These are phyloP conservation scores for Gobio occitaniae DNA, from an alignment of 2,797 vertebrate species.

Conservation along the genomic window DNA sequence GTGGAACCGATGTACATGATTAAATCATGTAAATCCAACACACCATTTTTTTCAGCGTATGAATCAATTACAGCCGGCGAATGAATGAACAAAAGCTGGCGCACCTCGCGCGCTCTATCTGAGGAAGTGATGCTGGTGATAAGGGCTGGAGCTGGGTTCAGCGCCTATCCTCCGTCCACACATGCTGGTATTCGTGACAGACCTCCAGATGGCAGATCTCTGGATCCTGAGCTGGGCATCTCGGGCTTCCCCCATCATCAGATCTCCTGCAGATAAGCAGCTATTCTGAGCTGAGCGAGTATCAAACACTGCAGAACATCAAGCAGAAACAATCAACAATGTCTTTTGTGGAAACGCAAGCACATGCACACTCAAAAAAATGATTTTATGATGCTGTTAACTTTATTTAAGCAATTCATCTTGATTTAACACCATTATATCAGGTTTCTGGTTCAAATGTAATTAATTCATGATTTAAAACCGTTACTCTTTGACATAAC, in stretches of 20 bases:
- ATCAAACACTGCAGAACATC: background rate
- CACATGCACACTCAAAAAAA: too few relatives aligned
- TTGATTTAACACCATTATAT: too few relatives aligned
- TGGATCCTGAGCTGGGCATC: constrained; percentile 51
- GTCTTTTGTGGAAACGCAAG: too few relatives aligned
- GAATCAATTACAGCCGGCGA: background rate
- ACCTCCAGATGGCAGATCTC: constrained; percentile 54
- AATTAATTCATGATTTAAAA: too few relatives aligned
- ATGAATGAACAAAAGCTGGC: background rate
- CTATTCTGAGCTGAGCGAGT: constrained; percentile 47
- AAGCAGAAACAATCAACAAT: background rate
- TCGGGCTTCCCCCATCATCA: constrained; percentile 54
- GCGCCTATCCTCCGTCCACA: constrained; percentile 51
- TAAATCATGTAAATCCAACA: too few relatives aligned
- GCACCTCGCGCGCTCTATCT: constrained; percentile 27
- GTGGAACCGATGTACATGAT: too few relatives aligned
- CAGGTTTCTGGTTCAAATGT: too few relatives aligned
- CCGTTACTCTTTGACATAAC: too few relatives aligned
- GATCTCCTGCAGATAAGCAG: constrained; percentile 55
- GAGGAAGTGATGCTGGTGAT: constrained; percentile 60
- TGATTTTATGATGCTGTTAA: too few relatives aligned
- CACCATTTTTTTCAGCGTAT: too few relatives aligned
- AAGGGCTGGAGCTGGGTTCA: constrained; percentile 62
- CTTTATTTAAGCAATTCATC: too few relatives aligned
- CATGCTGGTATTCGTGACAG: constrained; percentile 68